A percentile compares a stretch with the other conserved stretches of the same genome.
Conservation (phyloP, 2,797 vertebrate genomes). For the Pampus argenteus region DNA sequence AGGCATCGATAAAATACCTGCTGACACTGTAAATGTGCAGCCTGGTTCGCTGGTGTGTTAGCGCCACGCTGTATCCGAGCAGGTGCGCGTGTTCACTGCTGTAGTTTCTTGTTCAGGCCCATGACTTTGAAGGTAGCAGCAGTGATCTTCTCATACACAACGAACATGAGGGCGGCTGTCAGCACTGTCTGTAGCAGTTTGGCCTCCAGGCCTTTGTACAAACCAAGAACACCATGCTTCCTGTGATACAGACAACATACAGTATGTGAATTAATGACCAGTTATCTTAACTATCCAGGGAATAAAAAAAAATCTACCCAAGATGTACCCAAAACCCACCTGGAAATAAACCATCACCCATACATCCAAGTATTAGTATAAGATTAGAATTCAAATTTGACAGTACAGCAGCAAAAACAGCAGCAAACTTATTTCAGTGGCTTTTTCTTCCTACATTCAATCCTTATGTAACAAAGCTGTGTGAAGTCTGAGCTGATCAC, state of each 20-base stretch:
- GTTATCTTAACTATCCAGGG: too few species aligned
- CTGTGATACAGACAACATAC: constrained; percentile 60
- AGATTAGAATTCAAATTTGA: too few species aligned
- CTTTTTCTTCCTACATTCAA: too few species aligned
- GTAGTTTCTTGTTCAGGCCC: constrained; percentile 82
- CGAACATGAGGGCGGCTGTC: constrained; percentile 89
- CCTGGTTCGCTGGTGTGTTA: neutral
- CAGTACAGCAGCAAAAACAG: too few species aligned
- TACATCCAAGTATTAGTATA: too few species aligned
- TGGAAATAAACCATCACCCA: too few species aligned
- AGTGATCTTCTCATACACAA: constrained; percentile 88
- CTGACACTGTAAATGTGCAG: neutral
- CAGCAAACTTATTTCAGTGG: too few species aligned
- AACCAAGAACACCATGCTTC: constrained; percentile 76
- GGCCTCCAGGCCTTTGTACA: constrained; percentile 89
- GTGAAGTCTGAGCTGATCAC: too few species aligned
- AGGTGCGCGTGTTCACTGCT: constrained; percentile 53
- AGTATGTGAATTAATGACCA: neutral
- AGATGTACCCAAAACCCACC: too few species aligned
- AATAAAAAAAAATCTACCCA: too few species aligned
- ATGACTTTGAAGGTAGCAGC: constrained; percentile 85
- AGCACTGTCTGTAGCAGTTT: constrained; percentile 88
- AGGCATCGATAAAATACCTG: constrained; percentile 5
- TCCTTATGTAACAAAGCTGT: too few species aligned
- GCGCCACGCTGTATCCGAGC: neutral